phyloP scores from a whole-genome alignment of 2,888 invertebrate species.

The Cordilura impudica region DNA sequence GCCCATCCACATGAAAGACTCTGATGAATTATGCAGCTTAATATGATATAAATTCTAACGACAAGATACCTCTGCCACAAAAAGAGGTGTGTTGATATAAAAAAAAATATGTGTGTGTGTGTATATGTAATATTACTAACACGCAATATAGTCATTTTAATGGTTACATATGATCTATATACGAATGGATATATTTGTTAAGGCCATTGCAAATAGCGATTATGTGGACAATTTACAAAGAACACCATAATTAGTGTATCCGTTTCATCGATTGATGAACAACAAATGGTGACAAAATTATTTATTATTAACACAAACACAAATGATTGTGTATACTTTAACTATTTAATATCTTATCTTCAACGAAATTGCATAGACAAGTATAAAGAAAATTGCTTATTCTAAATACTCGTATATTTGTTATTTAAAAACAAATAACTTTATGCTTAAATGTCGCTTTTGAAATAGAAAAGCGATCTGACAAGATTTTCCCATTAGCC shows the following conservation, averaged over 20 bases:
- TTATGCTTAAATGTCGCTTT: constrained; percentile 52
- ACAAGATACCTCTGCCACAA: constrained; percentile 30
- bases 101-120: constrained; percentile 1
- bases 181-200: not conserved
- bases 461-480: constrained; percentile 42
- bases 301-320: constrained; percentile 41
- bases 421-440: constrained; percentile 32
- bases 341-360: no score
- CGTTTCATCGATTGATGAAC: constrained; percentile 21
- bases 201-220: constrained; percentile 35
- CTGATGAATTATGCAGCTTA: constrained; percentile 61
- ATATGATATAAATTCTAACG: constrained; percentile 59
- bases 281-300: constrained; percentile 56
- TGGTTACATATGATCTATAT: constrained; percentile 4
- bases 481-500: constrained; percentile 61
- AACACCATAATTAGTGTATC: constrained; percentile 33
- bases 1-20: constrained; percentile 5
- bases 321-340: no score
- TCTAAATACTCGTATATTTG: not conserved
- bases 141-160: constrained; percentile 63
- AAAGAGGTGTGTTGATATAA: constrained; percentile 30
- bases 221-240: constrained; percentile 56
- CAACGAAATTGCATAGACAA: not conserved
- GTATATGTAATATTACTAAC: constrained; percentile 55
- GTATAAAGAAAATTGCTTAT: not conserved